Evolutionary conservation across 2,797 vertebrate genomes (phyloP).

Genomic region (Girardinus metallicus): DNA sequence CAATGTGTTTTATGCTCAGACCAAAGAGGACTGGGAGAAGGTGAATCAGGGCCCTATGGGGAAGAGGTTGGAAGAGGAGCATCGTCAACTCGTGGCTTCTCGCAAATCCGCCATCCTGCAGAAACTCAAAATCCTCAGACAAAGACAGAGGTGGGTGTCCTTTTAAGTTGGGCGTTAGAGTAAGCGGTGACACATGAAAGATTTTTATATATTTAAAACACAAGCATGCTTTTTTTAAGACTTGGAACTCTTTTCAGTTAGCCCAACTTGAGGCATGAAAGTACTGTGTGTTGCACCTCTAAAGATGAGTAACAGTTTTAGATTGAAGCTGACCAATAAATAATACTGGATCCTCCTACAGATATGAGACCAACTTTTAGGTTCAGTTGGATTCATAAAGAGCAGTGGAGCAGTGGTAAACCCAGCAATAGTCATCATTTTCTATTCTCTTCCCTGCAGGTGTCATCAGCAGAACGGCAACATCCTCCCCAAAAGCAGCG

Average conservation of each 20-base stretch:
- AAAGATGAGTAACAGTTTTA: neutral
- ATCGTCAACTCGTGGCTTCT: conserved; percentile 16
- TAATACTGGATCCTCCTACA: neutral
- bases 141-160: neutral
- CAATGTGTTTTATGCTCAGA: conserved; percentile 14
- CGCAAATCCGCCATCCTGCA: neutral
- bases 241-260: neutral
- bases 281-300: neutral
- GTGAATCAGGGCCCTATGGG: conserved; percentile 16
- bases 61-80: conserved; percentile 8
- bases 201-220: neutral
- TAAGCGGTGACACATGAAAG: neutral
- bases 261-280: neutral
- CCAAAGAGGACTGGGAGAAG: conserved; percentile 30
- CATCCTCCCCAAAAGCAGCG: neutral
- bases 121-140: neutral
- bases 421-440: neutral
- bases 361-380: neutral
- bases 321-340: neutral
- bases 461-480: neutral
- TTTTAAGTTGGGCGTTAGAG: neutral
- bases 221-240: neutral
- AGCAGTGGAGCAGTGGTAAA: neutral
- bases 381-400: neutral
- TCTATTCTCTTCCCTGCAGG: conserved; percentile 6